Evolutionary conservation across 2,888 invertebrate genomes (phyloP), one percentile per base, ranked within the genome.

Genomic region (Platypus cylindrus): DNA sequence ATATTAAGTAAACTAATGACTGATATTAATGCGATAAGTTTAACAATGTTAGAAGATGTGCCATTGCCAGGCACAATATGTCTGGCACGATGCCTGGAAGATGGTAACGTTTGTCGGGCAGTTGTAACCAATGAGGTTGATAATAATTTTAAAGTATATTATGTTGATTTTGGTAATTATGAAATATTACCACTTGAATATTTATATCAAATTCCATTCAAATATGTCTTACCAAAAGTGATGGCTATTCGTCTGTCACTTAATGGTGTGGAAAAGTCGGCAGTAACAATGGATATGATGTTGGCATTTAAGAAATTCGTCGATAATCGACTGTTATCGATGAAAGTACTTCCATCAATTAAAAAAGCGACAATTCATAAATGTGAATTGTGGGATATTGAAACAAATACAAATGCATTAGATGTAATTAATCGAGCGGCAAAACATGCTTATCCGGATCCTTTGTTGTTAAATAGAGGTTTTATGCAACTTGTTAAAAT

Each of bases 151-250:
- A 81, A 80, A 58, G 68, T 59, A 43, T 80, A 77, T 51, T 85
- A 81, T 56, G 80, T 84, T 17, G 85, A 85, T 58, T 84, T 78
- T 56, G 85, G 85, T 17, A 79, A 82, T 52, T 76, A 76, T 4
- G 84, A 82, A 60, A 63, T 74, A 50, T 71, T 83, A 8, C 68
- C 76, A 0, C 73, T 75, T 42, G 70, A 73, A 45, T 73, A 79
- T 46, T 71, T 86, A 30, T 85, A 72, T 57, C 76, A 80, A 55
- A 75, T 85, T 46, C 82, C 85, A 0, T 68, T 74, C 38, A 73
- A 78, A 50, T 78, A 73, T 58, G 68, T 83, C 2, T 68, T 73
- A 37, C 74, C 76, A 1, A 74, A 74, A 63, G 78, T 80, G 3
- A 78, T 81, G 66, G 82, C 84, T 0, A 71, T 81, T 56, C 68